Base-by-base conservation (phyloP, 2,888 invertebrate genomes). In the Oegoconia quadripuncta region DNA sequence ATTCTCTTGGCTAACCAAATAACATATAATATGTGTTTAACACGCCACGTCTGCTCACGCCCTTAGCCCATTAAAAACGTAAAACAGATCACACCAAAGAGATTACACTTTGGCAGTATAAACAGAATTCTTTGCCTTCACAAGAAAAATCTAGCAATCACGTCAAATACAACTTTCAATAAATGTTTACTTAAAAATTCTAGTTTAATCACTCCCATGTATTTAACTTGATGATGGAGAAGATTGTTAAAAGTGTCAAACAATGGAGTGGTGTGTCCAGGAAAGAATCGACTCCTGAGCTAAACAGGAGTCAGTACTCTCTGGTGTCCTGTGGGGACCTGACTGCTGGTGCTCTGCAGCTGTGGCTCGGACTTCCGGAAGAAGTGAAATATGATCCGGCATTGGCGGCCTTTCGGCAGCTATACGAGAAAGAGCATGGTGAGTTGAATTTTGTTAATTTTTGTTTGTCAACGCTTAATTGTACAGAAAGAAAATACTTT, bases 331-430 rank as follows among this genome's bases (percentile, higher is more conserved):
- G 75, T 13, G 81, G 74, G 39, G 90, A 90, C 46, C 72, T 91
- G 42, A 90, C 90, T 0, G 88, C 90, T 11, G 90, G 89, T 1
- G 89, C 90, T 0, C 67, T 92, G 6, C 90, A 91, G 56, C 88
- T 92, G 11, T 93, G 92, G 92, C 76, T 90, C 14, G 88, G 89
- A 5, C 57, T 93, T 5, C 92, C 92, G 0, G 89, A 90, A 42
- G 89, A 90, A 48, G 90, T 93, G 44, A 90, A 91, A 30, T 88
- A 91, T 45, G 92, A 93, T 63, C 91, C 92, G 0, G 90, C 90
- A 23, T 73, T 92, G 60, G 90, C 89, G 16, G 86, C 89, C 7
- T 91, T 92, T 51, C 72, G 86, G 38, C 80, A 76, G 42, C 79
- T 81, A 48, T 90, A 90, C 38, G 89, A 90, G 41, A 86, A 79